phyloP scores from a whole-genome alignment of 2,113 vertebrate species.

The Microtus oregoni region DNA sequence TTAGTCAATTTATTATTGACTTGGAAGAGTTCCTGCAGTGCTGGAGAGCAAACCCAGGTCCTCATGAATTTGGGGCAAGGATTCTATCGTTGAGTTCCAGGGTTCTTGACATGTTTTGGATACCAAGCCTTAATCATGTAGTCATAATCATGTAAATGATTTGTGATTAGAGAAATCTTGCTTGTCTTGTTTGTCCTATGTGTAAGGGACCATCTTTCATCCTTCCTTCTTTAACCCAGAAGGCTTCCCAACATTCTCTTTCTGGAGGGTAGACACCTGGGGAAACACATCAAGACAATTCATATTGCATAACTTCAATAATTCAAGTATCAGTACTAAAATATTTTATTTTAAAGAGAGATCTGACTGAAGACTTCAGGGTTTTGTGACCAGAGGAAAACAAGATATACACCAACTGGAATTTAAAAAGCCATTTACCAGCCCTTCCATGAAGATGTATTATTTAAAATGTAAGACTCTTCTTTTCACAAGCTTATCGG shows the following conservation, averaged over 20 bases:
- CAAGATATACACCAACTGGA: background rate
- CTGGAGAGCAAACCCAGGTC: background rate
- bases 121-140: background rate
- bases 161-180: background rate
- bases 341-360: slow-evolving; percentile 28
- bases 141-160: background rate
- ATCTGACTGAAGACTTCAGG: background rate
- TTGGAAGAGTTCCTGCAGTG: background rate
- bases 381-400: slow-evolving; percentile 11
- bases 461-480: background rate
- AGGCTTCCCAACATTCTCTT: slow-evolving; percentile 49
- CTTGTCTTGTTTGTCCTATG: background rate
- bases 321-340: slow-evolving; percentile 14
- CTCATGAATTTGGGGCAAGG: background rate
- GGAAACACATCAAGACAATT: background rate
- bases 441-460: background rate
- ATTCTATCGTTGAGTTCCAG: background rate
- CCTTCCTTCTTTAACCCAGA: slow-evolving; percentile 25
- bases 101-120: background rate
- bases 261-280: slow-evolving; percentile 2
- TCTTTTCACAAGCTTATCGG: background rate
- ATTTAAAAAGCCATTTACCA: slow-evolving; percentile 25
- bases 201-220: background rate
- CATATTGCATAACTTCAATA: slow-evolving; percentile 34
- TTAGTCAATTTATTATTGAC: slow-evolving; percentile 25